phyloP scores from a whole-genome alignment of 1,140 invertebrate genomes.

The Dolichoris vasculosae region DNA sequence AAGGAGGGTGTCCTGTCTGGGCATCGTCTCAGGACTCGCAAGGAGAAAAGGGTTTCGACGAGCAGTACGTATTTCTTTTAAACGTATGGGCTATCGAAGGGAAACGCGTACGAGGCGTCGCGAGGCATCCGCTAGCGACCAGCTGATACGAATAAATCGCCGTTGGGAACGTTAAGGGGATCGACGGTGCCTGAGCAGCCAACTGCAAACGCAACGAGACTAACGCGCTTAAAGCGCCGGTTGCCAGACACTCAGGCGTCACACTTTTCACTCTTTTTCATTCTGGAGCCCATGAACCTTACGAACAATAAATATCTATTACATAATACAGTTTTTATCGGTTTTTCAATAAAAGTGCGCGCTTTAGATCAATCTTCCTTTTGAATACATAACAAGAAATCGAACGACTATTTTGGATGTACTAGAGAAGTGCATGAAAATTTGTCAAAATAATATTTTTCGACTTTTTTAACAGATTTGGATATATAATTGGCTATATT shows the following conservation, averaged over 20 bases:
- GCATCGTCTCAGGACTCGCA: background rate
- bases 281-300: too few species aligned
- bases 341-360: too few species aligned
- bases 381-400: too few species aligned
- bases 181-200: background rate
- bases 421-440: too few species aligned
- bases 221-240: background rate
- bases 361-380: too few species aligned
- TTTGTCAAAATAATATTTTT: too few species aligned
- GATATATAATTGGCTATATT: too few species aligned
- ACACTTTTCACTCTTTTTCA: too few species aligned
- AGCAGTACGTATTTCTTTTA: background rate
- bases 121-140: background rate
- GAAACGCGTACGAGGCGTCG: background rate
- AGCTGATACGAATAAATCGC: slow-evolving; percentile 16
- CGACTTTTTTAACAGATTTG: too few species aligned
- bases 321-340: too few species aligned
- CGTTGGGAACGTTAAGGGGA: background rate
- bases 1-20: slow-evolving; percentile 37
- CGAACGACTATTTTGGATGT: too few species aligned
- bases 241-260: slow-evolving; percentile 19
- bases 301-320: too few species aligned
- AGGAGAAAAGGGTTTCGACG: background rate
- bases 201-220: background rate
- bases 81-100: background rate